Conservation (phyloP, 2,113 vertebrate species). For the Pithys albifrons region DNA sequence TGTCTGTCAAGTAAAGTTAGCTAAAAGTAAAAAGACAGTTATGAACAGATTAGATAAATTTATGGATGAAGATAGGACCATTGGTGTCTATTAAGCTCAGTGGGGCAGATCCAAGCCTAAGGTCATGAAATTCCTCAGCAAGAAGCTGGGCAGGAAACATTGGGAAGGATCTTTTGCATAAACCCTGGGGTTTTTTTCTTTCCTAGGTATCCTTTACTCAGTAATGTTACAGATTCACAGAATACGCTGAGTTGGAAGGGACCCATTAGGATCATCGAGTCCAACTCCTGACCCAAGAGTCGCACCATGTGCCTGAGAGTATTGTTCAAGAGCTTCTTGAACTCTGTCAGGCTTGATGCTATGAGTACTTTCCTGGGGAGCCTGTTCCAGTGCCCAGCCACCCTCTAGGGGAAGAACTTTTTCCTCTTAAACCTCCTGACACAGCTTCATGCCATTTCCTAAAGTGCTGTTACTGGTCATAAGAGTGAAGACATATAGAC, state of each 20-base stretch:
- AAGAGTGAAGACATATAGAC: not conserved
- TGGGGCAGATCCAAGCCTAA: not conserved
- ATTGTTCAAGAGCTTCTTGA: not conserved
- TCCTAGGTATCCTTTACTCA: not conserved
- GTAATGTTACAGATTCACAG: not conserved
- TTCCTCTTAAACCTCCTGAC: not conserved
- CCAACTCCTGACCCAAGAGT: not conserved
- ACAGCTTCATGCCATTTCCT: not conserved
- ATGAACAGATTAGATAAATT: not conserved
- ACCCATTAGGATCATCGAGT: not conserved
- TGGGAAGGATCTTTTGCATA: not conserved
- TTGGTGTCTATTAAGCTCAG: not conserved
- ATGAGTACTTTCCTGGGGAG: not conserved
- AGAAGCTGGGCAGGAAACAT: not conserved
- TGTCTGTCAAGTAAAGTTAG: not conserved
- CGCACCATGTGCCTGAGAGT: not conserved
- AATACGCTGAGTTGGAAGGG: not conserved
- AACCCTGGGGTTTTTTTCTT: not conserved
- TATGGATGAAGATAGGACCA: not conserved
- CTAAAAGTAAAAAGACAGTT: not conserved
- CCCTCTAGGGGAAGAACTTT: not conserved
- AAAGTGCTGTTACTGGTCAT: not conserved
- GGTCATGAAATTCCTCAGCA: not conserved
- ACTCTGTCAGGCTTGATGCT: not conserved
- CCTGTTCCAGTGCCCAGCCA: not conserved